Evolutionary conservation across 2,113 vertebrate species (phyloP), one percentile per base, ranked within the genome.

Genomic region (Agapornis roseicollis): DNA sequence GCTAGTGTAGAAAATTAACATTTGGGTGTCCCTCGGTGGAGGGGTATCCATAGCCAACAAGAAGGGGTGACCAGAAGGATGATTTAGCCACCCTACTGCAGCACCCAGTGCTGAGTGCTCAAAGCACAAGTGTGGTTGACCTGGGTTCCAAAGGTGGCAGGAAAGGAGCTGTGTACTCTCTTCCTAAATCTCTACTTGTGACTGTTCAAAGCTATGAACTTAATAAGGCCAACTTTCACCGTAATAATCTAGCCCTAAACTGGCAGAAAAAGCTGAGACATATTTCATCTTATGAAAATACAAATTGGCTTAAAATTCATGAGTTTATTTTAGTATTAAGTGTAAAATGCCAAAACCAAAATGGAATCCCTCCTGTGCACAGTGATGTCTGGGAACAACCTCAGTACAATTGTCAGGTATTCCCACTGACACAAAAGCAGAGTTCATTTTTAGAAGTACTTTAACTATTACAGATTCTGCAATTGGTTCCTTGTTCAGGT

Each of bases 401-500:
- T 82, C 46, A 46, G 42, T 71, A 66, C 49, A 69, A 64, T 73
- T 66, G 73, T 87, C 73, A 77, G 58, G 89, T 80, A 92, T 85
- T 97, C 94, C 94, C 89, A 80, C 41, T 82, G 89, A 92, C 80
- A 85, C 28, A 79, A 76, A 93, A 58, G 10, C 90, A 93, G 23
- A 37, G 80, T 61, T 74, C 88, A 46, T 58, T 92, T 44, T 84
- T 93, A 84, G 58, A 95, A 85, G 49, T 80, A n/a, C 56, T 91
- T 95, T 91, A 93, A 69, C 31, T 28, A 41, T 74, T 95, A 83
- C 9, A 20, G 39, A 52, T 69, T 79, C 53, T 60, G 76, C 50
- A 93, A 79, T 91, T 74, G 66, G 42, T 69, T 69, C 23, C 66
- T 91, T 87, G 65, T 65, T 95, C 88, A 78, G 78, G 71, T 96